Base-by-base conservation (phyloP, 1,140 invertebrate genomes). In the Steinernema feltiae region DNA sequence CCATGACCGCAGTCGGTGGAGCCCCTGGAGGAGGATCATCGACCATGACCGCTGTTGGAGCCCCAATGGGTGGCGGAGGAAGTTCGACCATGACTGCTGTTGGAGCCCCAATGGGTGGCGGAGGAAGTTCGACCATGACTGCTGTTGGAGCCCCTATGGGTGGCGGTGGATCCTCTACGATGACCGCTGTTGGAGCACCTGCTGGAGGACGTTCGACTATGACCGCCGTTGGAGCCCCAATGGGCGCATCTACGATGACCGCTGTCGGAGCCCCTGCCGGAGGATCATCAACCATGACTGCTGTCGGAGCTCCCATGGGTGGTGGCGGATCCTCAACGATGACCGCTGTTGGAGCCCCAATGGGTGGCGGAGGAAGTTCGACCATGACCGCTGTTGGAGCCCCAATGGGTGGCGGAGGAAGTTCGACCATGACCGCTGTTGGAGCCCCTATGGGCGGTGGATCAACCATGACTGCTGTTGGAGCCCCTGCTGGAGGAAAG, bases 171-270 rank as follows among this genome's bases (percentile, higher is more conserved):
- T n/a, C 35, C 35, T 41, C 35, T 18, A 41, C 35, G 3, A 41
- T 41, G 35, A 41, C 35, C 35, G 35, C 70, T 63, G 41, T 53
- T 69, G 32, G 18, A 71, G 69, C 69, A 93, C 69, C 69, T 21
- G 24, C 21, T n/a, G 24, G 69, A 69, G 69, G 69, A 7, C 75
- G 91, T 90, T 89, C 93, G 93, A 86, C 93, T 91, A 18, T 93
- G 88, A 70, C 73, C 30, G 73, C 73, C 27, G 24, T 74, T 71
- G 69, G 69, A 17, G 73, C 48, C 27, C 72, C 72, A 12, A 69
- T 74, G 48, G 27, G 48, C 17, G 48, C 73, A 1, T 74, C 73
- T 3, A 74, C 73, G 12, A 74, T 74, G 73, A 74, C 73, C 17
- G 73, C 73, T 15, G 48, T 74, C 30, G 73, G 73, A 3, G 73